Conservation (phyloP, 1,140 invertebrate genomes). For the Argopecten irradians region DNA sequence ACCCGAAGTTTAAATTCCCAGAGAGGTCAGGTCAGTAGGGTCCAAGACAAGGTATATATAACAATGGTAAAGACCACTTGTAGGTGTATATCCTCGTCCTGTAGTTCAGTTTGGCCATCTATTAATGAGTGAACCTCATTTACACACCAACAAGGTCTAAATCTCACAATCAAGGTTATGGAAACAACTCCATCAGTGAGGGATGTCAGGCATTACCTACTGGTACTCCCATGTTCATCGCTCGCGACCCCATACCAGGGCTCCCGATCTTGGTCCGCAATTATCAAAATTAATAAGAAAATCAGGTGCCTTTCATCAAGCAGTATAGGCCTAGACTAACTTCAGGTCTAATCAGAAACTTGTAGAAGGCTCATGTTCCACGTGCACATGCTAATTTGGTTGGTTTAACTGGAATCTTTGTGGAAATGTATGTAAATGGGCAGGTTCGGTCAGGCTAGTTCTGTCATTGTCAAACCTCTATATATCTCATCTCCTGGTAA, state of each 20-base stretch:
- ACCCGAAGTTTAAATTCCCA: background rate
- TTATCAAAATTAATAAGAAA: constrained; percentile 19
- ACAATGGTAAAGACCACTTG: background rate
- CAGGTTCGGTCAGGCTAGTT: background rate
- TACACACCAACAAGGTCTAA: background rate
- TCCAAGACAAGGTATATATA: background rate
- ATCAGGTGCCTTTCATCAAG: constrained; percentile 5
- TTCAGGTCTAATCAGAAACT: background rate
- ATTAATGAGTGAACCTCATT: background rate
- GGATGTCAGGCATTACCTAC: background rate
- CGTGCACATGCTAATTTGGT: background rate
- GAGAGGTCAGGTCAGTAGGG: background rate
- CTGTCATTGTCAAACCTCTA: background rate
- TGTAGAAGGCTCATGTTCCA: background rate
- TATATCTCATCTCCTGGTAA: background rate
- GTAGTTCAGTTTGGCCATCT: background rate
- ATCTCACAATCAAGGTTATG: background rate
- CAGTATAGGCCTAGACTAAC: background rate
- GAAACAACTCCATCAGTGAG: constrained; percentile 15
- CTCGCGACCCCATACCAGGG: background rate
- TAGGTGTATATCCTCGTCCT: background rate
- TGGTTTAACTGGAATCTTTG: background rate
- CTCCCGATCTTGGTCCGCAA: background rate
- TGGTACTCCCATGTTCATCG: background rate
- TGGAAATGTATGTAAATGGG: background rate